Percentiles rank a stretch among this genome's conserved stretches.
Conservation (phyloP, 2,888 invertebrate genomes). For the Zhengitettix transpicula region DNA sequence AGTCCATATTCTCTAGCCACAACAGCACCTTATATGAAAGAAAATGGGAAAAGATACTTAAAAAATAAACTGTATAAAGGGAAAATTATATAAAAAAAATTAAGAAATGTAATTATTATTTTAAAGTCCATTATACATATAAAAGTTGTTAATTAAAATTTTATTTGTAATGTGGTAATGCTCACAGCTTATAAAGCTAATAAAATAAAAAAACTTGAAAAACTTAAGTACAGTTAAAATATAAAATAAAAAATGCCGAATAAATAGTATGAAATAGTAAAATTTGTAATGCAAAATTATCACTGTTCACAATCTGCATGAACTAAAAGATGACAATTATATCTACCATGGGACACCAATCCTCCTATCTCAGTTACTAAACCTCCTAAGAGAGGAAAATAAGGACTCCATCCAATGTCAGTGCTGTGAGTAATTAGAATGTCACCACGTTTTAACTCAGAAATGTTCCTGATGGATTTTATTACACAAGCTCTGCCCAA, state of each 20-base stretch:
- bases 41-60: no score
- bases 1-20: slow-evolving; percentile 70
- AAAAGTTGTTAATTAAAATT: no score
- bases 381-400: slow-evolving; percentile 62
- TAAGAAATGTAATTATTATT: no score
- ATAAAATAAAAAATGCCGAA: no score
- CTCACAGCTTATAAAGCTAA: no score
- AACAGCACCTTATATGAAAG: slow-evolving; percentile 44
- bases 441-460: slow-evolving; percentile 42
- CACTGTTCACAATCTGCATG: no score
- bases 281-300: no score
- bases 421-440: slow-evolving; percentile 59
- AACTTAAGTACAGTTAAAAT: no score
- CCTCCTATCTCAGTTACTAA: slow-evolving; percentile 72
- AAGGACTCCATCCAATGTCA: slow-evolving; percentile 74
- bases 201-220: no score
- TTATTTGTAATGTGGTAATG: no score
- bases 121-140: no score
- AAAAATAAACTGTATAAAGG: not conserved
- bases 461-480: slow-evolving; percentile 43
- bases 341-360: slow-evolving; percentile 59
- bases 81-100: not conserved
- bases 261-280: no score
- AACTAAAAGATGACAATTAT: not conserved
- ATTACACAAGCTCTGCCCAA: slow-evolving; percentile 57